Conservation (phyloP, 2,113 vertebrate species). For the Cygnus atratus region DNA sequence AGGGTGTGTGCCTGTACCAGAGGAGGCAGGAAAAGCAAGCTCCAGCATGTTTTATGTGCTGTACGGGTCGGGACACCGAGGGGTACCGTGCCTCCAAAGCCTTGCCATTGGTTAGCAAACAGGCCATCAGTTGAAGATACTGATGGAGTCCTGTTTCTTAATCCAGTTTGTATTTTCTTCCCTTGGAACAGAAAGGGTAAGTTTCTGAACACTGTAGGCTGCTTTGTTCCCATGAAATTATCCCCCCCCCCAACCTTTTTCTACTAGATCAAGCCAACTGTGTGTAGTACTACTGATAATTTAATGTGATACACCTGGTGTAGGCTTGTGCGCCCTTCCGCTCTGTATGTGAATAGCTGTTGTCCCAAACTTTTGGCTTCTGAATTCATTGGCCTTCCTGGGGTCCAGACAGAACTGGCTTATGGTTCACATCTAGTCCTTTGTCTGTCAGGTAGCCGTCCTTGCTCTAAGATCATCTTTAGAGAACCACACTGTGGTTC, state of each 20-base stretch:
- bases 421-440: background rate
- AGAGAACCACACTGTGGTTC: background rate
- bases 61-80: background rate
- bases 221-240: background rate
- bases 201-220: background rate
- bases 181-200: background rate
- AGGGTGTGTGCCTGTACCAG: background rate
- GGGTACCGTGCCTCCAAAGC: no score
- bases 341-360: rapidly evolving
- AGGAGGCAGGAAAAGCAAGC: background rate
- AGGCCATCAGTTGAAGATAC: background rate
- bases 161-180: background rate
- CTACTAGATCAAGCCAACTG: background rate
- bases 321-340: background rate
- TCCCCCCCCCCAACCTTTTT: background rate
- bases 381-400: background rate
- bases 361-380: background rate
- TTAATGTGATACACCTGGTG: background rate
- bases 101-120: background rate
- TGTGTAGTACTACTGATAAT: background rate
- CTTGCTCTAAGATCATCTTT: background rate
- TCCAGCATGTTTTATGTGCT: background rate
- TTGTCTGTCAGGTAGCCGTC: background rate
- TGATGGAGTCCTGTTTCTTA: background rate
- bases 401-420: background rate